phyloP scores from a whole-genome alignment of 2,888 invertebrate genomes.

The Ophioninae sp. region DNA sequence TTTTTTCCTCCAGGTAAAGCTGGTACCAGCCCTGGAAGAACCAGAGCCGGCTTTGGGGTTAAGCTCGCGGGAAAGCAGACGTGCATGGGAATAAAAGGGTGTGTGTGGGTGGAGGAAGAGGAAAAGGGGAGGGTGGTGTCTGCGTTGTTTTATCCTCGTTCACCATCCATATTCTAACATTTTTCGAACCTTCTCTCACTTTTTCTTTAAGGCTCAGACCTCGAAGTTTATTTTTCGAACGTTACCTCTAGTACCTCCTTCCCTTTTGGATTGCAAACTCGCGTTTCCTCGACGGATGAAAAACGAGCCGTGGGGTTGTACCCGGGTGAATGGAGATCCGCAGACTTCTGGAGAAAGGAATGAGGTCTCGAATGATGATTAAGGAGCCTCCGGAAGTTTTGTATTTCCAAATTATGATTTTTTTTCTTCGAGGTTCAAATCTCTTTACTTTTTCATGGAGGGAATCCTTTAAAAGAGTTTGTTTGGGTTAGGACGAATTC shows the following conservation, averaged over 20 bases:
- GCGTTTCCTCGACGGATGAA: background rate
- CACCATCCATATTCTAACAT: background rate
- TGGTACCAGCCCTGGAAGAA: constrained; percentile 29
- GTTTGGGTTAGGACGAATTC: background rate
- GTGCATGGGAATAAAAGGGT: constrained; percentile 39
- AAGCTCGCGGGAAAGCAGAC: constrained; percentile 18
- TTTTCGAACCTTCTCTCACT: background rate
- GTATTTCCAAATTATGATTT: background rate
- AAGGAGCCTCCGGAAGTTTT: background rate
- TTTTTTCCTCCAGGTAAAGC: constrained; percentile 2
- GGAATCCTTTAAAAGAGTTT: background rate
- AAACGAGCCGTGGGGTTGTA: background rate
- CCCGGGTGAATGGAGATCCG: background rate
- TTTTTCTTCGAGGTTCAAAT: background rate
- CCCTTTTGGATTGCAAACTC: background rate
- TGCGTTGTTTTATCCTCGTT: constrained; percentile 49
- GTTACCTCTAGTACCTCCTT: background rate
- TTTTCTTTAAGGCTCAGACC: constrained; percentile 14
- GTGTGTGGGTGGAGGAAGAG: background rate
- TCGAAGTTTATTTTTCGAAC: background rate
- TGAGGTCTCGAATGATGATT: background rate
- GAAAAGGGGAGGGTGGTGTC: constrained; percentile 16
- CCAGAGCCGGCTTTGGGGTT: constrained; percentile 21
- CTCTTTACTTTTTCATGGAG: background rate
- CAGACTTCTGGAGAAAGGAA: background rate